Evolutionary conservation across 2,888 invertebrate species (phyloP).

Genomic region (Rugalucina vietnamica): DNA sequence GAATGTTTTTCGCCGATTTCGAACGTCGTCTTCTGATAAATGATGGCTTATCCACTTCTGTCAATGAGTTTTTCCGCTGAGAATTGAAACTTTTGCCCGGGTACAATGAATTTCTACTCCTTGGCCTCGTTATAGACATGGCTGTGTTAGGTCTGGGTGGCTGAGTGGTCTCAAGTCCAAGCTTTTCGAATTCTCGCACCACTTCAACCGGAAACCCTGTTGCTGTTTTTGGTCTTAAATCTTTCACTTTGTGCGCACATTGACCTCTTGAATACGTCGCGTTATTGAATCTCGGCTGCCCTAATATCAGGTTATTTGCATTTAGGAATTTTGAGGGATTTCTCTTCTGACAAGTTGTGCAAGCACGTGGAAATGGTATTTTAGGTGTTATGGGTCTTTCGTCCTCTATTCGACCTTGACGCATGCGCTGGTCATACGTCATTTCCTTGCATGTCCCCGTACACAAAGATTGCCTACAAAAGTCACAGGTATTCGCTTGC

Average conservation of each 20-base stretch:
- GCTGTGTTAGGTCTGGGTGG: constrained; percentile 61
- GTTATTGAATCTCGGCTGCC: constrained; percentile 71
- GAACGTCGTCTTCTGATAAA: constrained; percentile 36
- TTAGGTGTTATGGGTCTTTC: constrained; percentile 58
- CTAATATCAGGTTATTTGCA: constrained; percentile 72
- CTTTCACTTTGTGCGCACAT: constrained; percentile 65
- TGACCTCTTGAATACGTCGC: constrained; percentile 72
- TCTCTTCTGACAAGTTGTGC: constrained; percentile 70
- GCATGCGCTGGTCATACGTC: constrained; percentile 75
- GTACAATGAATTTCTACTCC: constrained; percentile 69
- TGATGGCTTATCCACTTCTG: constrained; percentile 62
- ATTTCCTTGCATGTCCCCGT: constrained; percentile 71
- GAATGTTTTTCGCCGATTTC: constrained; percentile 32
- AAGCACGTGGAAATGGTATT: constrained; percentile 65
- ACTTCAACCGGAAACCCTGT: constrained; percentile 56
- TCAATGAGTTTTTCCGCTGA: constrained; percentile 73
- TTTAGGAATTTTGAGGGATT: constrained; percentile 75
- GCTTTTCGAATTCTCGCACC: constrained; percentile 70
- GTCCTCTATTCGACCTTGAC: constrained; percentile 64
- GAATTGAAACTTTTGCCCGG: constrained; percentile 77
- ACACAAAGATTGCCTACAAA: constrained; percentile 71
- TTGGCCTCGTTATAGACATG: constrained; percentile 58
- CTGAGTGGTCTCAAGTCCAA: constrained; percentile 70
- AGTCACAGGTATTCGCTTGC: constrained; percentile 65
- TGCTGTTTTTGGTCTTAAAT: constrained; percentile 68